Base-by-base conservation (phyloP, 2,888 invertebrate species). In the Eupithecia subfuscata region DNA sequence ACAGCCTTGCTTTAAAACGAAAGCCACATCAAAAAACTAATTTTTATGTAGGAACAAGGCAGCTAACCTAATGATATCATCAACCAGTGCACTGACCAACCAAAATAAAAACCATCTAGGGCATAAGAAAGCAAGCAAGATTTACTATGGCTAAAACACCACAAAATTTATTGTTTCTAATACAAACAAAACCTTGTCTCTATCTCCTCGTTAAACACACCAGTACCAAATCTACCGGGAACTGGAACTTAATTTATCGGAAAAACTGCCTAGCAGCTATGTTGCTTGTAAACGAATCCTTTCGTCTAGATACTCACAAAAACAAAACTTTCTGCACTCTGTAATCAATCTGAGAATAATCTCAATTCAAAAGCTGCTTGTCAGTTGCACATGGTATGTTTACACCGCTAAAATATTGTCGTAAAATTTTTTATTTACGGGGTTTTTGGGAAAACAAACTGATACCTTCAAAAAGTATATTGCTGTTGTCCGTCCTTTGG, bases 331-430 rank as follows among this genome's bases (percentile, higher is more conserved):
- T n/a, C n/a, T n/a, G n/a, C n/a, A n/a, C n/a, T n/a, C n/a, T 52
- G 52, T n/a, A 30, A 30, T 30, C 30, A 52, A 52, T 52, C n/a
- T 52, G 52, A 52, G n/a, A 9, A 45, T 4, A 9, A 45, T 4
- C 30, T 48, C 48, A 48, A 48, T 48, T 48, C 48, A 48, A 48
- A 48, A n/a, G n/a, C 52, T n/a, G 52, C 52, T 52, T 52, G 52
- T 52, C 48, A 52, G 18, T 48, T 48, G 48, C 18, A 52, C 52
- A n/a, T 8, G 52, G 9, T 52, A 52, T 9, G n/a, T 52, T 18
- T 9, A 52, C 0, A 52, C 52, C 8, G n/a, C 9, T n/a, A 0
- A n/a, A 52, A 6, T 52, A 9, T n/a, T 52, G n/a, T 52, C 0
- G 9, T 2, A 9, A 52, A n/a, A 34, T 34, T 30, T 34, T 30